Conservation (phyloP, 1,140 invertebrate species). For the Zaprionus vittiger region DNA sequence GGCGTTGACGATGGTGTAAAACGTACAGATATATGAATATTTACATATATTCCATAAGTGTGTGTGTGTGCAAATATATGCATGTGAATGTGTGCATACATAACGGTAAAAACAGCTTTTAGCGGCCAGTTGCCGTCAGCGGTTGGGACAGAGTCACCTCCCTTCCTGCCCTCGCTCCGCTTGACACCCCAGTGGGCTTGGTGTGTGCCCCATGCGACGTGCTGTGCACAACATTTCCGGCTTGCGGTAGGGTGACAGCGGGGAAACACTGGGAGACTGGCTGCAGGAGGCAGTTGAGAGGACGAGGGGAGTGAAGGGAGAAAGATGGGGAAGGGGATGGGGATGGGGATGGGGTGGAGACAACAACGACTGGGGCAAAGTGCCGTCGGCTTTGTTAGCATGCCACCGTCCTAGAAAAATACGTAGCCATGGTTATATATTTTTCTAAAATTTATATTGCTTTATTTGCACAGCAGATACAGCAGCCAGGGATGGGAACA, state of each 20-base stretch:
- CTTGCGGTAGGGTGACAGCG: slow-evolving; percentile 34
- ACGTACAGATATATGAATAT: slow-evolving; percentile 18
- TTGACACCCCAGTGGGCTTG: slow-evolving; percentile 8
- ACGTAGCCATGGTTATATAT: slow-evolving; percentile 65
- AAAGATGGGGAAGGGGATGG: not conserved
- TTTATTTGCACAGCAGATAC: slow-evolving; percentile 54
- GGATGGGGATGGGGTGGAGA: not conserved
- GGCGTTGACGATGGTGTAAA: slow-evolving; percentile 50
- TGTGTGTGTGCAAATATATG: slow-evolving; percentile 4
- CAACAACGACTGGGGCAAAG: slow-evolving; percentile 56
- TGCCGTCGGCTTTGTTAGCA: slow-evolving; percentile 79
- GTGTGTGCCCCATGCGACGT: slow-evolving; percentile 64
- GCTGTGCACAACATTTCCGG: slow-evolving; percentile 75
- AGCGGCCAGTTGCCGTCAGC: slow-evolving; percentile 69
- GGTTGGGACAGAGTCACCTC: slow-evolving; percentile 8
- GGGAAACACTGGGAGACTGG: not conserved
- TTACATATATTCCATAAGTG: not conserved
- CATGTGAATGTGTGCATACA: slow-evolving; percentile 15
- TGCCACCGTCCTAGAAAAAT: slow-evolving; percentile 74
- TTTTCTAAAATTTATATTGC: slow-evolving; percentile 79
- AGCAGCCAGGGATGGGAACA: not conserved
- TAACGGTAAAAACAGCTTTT: slow-evolving; percentile 78
- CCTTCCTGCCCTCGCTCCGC: not conserved
- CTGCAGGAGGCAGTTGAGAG: not conserved
- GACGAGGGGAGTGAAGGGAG: not conserved